Conservation (phyloP, 2,797 vertebrate genomes). For the Acrossocheilus fasciatus region DNA sequence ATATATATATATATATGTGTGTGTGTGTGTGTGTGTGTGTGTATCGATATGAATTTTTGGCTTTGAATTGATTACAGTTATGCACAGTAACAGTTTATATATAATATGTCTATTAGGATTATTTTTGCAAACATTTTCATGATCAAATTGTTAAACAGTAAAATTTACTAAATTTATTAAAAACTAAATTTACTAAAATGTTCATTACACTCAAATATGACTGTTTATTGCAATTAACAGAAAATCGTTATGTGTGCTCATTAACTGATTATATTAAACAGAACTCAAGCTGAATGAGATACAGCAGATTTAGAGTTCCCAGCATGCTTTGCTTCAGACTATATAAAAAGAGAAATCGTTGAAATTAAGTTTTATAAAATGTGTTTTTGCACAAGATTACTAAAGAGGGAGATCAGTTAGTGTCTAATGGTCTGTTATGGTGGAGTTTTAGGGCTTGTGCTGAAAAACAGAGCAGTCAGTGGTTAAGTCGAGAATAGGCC, state of each 20-base stretch:
- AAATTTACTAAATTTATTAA: too few species aligned
- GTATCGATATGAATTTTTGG: too few species aligned
- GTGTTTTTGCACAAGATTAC: neutral
- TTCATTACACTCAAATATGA: neutral
- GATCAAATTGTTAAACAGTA: too few species aligned
- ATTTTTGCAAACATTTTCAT: too few species aligned
- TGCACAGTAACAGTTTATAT: too few species aligned
- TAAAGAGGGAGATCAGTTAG: neutral
- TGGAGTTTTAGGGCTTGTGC: neutral
- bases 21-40: too few species aligned
- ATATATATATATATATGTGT: too few species aligned
- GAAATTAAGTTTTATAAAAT: neutral
- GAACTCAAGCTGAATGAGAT: neutral
- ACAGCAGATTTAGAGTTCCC: neutral
- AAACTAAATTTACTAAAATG: neutral
- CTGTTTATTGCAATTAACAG: neutral
- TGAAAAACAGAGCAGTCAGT: neutral
- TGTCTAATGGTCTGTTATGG: neutral
- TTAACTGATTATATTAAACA: conserved; percentile 13
- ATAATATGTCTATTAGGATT: too few species aligned
- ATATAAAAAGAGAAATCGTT: neutral
- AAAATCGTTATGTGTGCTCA: neutral
- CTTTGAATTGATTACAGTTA: too few species aligned
- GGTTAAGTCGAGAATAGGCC: neutral
- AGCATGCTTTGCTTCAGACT: conserved; percentile 1